Conservation (phyloP, 2,113 vertebrate genomes). For the Leptobrachium leishanense region DNA sequence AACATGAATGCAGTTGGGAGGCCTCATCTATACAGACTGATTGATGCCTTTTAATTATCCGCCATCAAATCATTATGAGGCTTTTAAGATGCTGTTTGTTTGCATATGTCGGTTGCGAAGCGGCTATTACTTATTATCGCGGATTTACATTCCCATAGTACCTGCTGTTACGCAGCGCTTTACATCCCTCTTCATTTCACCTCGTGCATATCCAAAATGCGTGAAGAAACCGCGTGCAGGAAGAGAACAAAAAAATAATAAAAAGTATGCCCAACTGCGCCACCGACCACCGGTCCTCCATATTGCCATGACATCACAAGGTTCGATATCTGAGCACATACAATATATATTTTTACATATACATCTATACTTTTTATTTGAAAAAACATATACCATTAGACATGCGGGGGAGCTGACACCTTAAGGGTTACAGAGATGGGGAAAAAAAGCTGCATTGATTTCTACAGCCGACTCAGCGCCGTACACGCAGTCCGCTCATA, state of each 20-base stretch:
- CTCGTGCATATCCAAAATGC: too few species aligned
- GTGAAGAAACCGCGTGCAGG: too few species aligned
- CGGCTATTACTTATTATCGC: constrained; percentile 23
- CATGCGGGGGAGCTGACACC: not conserved
- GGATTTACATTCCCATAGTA: not conserved
- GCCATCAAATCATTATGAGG: constrained; percentile 24
- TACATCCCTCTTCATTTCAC: not conserved
- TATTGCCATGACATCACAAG: too few species aligned
- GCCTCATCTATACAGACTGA: constrained; percentile 13
- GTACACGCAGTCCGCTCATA: constrained; percentile 41
- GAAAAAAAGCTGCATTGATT: constrained; percentile 50
- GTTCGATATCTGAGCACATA: too few species aligned
- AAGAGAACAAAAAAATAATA: too few species aligned
- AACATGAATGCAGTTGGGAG: constrained; percentile 7
- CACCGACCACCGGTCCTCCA: too few species aligned
- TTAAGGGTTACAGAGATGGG: constrained; percentile 33
- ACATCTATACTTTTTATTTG: too few species aligned
- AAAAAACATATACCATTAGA: too few species aligned
- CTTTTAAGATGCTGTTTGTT: constrained; percentile 21
- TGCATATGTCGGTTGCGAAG: constrained; percentile 8
- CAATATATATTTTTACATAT: too few species aligned
- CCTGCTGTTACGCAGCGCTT: not conserved
- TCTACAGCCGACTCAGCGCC: constrained; percentile 41
- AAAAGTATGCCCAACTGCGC: too few species aligned
- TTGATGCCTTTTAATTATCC: constrained; percentile 31